phyloP scores from a whole-genome alignment of 2,888 invertebrate species.

The Heliconius charithonia region DNA sequence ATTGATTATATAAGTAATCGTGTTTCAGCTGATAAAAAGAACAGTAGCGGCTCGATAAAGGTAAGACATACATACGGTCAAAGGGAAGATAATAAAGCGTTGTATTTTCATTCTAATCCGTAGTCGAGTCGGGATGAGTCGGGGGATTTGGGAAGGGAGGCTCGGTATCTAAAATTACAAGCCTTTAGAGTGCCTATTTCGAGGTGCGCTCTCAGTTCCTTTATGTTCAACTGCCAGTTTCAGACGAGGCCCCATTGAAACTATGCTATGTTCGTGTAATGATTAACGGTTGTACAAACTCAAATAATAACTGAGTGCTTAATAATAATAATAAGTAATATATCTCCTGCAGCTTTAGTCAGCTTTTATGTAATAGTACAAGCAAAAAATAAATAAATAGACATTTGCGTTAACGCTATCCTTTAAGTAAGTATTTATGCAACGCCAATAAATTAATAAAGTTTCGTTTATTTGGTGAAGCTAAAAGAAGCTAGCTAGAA shows the following conservation, averaged over 20 bases:
- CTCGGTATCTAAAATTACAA: slow-evolving; percentile 82
- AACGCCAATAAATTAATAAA: not conserved
- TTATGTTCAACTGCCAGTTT: slow-evolving; percentile 79
- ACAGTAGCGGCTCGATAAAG: slow-evolving; percentile 63
- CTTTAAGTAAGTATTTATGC: not conserved
- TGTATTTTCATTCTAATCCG: slow-evolving; percentile 81
- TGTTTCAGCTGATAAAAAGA: slow-evolving; percentile 56
- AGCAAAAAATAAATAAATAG: not conserved
- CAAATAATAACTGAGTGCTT: slow-evolving; percentile 29
- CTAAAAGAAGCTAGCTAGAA: no score
- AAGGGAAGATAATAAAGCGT: slow-evolving; percentile 79
- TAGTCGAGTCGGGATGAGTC: slow-evolving; percentile 65
- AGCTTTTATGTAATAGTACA: not conserved
- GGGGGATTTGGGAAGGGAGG: slow-evolving; percentile 65
- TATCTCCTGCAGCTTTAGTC: not conserved
- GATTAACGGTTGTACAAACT: slow-evolving; percentile 55
- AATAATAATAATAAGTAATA: slow-evolving; percentile 10
- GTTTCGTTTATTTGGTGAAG: not conserved
- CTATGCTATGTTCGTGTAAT: slow-evolving; percentile 69
- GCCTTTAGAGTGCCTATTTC: slow-evolving; percentile 78
- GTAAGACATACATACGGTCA: slow-evolving; percentile 79
- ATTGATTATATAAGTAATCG: slow-evolving; percentile 61
- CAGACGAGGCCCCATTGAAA: slow-evolving; percentile 73
- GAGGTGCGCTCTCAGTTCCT: slow-evolving; percentile 72
- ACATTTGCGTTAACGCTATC: no score